phyloP scores from a whole-genome alignment of 2,888 invertebrate species.

The Peribatodes rhomboidaria region DNA sequence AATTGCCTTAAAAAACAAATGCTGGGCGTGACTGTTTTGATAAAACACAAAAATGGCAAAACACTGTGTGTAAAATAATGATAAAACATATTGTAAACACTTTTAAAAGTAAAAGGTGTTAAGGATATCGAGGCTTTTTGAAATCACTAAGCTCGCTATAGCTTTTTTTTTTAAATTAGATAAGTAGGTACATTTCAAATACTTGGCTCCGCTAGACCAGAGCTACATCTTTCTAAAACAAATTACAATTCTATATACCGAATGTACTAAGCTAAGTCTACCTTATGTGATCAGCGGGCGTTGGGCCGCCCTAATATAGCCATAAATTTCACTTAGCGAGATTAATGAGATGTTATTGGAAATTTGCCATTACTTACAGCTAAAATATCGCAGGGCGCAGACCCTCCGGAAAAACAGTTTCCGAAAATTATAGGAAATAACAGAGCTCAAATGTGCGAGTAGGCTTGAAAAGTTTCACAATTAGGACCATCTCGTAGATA shows the following conservation, averaged over 20 bases:
- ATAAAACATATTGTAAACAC: too few species aligned
- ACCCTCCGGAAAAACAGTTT: slow-evolving; percentile 46
- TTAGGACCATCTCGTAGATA: not conserved
- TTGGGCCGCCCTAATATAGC: slow-evolving; percentile 80
- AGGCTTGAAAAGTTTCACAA: slow-evolving; percentile 10
- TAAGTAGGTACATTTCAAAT: too few species aligned
- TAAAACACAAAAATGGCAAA: too few species aligned
- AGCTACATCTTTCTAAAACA: not conserved
- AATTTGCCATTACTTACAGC: slow-evolving; percentile 73
- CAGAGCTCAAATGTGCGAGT: slow-evolving; percentile 15
- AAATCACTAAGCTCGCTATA: not conserved
- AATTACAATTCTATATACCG: slow-evolving; percentile 42
- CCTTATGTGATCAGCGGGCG: slow-evolving; percentile 70
- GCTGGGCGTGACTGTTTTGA: too few species aligned
- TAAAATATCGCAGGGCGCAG: slow-evolving; percentile 55
- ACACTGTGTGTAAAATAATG: too few species aligned
- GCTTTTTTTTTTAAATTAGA: too few species aligned
- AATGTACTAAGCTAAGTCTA: slow-evolving; percentile 63
- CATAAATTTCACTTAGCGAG: slow-evolving; percentile 84
- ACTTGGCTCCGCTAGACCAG: not conserved
- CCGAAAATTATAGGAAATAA: slow-evolving; percentile 38
- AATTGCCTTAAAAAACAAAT: not conserved
- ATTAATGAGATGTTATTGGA: slow-evolving; percentile 83
- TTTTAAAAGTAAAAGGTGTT: too few species aligned
- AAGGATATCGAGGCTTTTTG: too few species aligned